Evolutionary conservation across 1,140 invertebrate species (phyloP), one percentile per base, ranked within the genome.

Genomic region (Cherax destructor): DNA sequence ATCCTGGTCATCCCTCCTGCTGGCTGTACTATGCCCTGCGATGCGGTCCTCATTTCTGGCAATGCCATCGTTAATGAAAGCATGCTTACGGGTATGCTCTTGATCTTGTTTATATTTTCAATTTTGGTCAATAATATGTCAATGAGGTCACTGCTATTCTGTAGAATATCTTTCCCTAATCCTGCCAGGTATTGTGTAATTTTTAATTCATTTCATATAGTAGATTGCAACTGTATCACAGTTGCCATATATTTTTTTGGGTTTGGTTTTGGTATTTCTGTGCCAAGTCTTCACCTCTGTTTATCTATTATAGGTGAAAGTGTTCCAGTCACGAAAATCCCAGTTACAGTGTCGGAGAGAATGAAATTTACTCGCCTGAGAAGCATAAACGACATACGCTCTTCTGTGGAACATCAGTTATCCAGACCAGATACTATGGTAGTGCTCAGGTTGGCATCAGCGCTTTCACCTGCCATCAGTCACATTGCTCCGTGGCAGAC

Each of bases 31-130:
- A 97, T 99, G 96, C 96, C 97, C 92, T 99, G 98, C 94, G 99
- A 99, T 95, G 98, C 98, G 2, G 97, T 98, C 3, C 94, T 99
- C 47, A 95, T 99, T 4, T 96, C 96, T 78, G 98, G 99, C 4
- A 97, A 96, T 87, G 98, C 98, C 93, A 98, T 99, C 93, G 96
- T 99, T 18, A 99, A 99, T 94, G 99, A 99, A 95, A 98, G 97
- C 93, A 99, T 99, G 98, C 95, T 99, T 16, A 99, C 98, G 83
- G 98, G 97, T 98, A 94, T 24, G 18, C 18, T 69, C 5, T n/a
- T 69, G 18, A 6, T 69, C 21, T 69, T 21, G 65, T 21, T 69
- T 18, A 6, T 69, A 6, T 18, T 69, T 21, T 21, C 6, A 69
- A 65, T 18, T n/a, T 69, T 69, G 11, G 13, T 21, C 13, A 18